Conservation (phyloP, 2,797 vertebrate genomes). For the Steatocranus sp. region DNA sequence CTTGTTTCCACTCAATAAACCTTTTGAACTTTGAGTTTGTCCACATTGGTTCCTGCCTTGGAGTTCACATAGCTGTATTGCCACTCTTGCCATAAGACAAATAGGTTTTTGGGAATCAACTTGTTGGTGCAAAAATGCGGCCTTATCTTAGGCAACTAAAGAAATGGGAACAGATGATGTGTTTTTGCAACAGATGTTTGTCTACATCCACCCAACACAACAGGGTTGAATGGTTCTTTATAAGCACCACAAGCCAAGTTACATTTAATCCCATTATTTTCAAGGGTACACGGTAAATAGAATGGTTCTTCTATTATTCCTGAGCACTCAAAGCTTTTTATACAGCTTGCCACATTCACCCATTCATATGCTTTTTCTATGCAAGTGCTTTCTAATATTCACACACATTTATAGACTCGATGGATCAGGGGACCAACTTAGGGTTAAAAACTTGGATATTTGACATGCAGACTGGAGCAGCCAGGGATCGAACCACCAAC, state of each 20-base stretch:
- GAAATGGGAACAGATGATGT: not conserved
- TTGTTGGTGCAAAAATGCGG: not conserved
- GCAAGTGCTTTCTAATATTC: not conserved
- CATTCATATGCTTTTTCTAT: not conserved
- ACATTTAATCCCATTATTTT: not conserved
- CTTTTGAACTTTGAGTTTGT: not conserved
- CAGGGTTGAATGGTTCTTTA: not conserved
- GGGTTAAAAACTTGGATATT: not conserved
- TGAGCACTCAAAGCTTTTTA: not conserved
- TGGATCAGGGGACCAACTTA: not conserved
- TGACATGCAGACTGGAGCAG: not conserved
- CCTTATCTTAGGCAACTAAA: not conserved
- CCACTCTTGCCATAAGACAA: not conserved
- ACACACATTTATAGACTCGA: not conserved
- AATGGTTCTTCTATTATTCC: not conserved
- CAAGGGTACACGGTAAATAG: not conserved
- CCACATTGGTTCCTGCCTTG: not conserved
- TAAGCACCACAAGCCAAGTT: not conserved
- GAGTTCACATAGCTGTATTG: not conserved
- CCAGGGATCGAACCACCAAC: not conserved
- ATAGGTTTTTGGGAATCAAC: not conserved
- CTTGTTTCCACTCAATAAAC: not conserved
- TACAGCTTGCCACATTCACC: not conserved
- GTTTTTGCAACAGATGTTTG: not conserved
- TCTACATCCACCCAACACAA: not conserved